Evolutionary conservation across 2,797 vertebrate genomes (phyloP), one percentile per base, ranked within the genome.

Genomic region (Tinamus major): DNA sequence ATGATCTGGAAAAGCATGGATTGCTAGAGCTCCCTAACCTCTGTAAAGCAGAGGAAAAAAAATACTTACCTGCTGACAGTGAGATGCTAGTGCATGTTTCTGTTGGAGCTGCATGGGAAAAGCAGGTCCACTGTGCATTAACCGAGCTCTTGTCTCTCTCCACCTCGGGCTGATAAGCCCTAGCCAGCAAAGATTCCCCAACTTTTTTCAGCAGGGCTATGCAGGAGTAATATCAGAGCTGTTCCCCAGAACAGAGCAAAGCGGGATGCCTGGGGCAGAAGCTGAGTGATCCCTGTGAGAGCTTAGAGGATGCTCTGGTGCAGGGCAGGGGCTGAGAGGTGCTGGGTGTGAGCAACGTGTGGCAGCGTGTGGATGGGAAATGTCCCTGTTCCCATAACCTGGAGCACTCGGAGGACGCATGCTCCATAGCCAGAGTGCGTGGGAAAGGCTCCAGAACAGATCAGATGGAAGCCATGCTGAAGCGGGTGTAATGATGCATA

Each of bases 1-100:
- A 91, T 96, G 95, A 51, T 95, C 75, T 80, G 58, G 85, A 86
- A 93, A 84, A n/a, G 2, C 29, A n/a, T 3, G 58, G 87, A 3
- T 41, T 81, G 17, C 3, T 92, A 81, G 7, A 33, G 71, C 31
- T 65, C 79, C 71, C 51, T 93, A 56, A 33, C 56, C 58, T 92
- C 72, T 84, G 63, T 59, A 74, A 0, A 35, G 56, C 15, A 42
- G 18, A 7, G 29, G 29, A 10, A 29, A 51, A 74, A 81, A 51
- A 14, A 1, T 74, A 27, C 21, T 55, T 76, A n/a, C 46, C 72
- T 21, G 19, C 61, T 74, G 55, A 33, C n/a, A 59, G 35, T 55
- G 26, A 23, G 44, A 1, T 29, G 29, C 56, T 65, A 20, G 9
- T 23, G 15, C 5, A 1, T 55, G 58, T 14, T 31, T 3, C 26